Conservation (phyloP, 2,797 vertebrate species). For the Alfaro cultratus region DNA sequence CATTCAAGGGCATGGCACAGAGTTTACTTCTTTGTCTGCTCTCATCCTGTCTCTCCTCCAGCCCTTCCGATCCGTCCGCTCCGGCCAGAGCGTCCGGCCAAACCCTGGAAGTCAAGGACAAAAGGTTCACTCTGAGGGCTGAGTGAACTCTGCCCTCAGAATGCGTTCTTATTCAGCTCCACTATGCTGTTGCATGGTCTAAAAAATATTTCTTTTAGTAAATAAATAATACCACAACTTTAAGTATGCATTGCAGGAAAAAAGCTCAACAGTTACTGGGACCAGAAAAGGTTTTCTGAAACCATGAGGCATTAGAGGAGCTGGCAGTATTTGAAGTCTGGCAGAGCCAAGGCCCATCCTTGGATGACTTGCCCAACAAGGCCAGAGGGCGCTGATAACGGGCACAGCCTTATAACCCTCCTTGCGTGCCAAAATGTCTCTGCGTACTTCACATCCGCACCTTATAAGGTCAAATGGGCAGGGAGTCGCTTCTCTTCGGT, state of each 20-base stretch:
- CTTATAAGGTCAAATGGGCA: slow-evolving; percentile 55
- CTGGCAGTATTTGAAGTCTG: slow-evolving; percentile 64
- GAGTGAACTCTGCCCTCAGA: slow-evolving; percentile 16
- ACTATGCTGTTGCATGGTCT: neutral
- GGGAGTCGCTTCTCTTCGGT: slow-evolving; percentile 28
- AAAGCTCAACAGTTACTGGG: slow-evolving; percentile 6
- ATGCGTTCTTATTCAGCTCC: neutral
- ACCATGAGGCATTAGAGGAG: slow-evolving; percentile 50
- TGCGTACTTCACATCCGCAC: slow-evolving; percentile 40
- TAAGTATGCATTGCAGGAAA: neutral
- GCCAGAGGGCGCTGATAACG: slow-evolving; percentile 74
- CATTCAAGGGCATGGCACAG: slow-evolving; percentile 69
- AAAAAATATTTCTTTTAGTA: neutral
- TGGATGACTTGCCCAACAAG: slow-evolving; percentile 68
- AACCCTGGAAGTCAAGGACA: slow-evolving; percentile 59
- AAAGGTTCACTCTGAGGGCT: slow-evolving; percentile 7
- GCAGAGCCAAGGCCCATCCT: slow-evolving; percentile 60
- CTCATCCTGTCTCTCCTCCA: slow-evolving; percentile 62
- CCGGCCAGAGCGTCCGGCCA: slow-evolving; percentile 62
- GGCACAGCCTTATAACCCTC: slow-evolving; percentile 71
- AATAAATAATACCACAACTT: neutral
- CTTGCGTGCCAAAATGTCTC: slow-evolving; percentile 69
- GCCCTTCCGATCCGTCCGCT: slow-evolving; percentile 57
- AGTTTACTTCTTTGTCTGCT: slow-evolving; percentile 62
- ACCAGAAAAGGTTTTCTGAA: slow-evolving; percentile 32